Evolutionary conservation across 2,888 invertebrate species (phyloP), one percentile per base, ranked within the genome.

Genomic region (Sthenelais limicola): DNA sequence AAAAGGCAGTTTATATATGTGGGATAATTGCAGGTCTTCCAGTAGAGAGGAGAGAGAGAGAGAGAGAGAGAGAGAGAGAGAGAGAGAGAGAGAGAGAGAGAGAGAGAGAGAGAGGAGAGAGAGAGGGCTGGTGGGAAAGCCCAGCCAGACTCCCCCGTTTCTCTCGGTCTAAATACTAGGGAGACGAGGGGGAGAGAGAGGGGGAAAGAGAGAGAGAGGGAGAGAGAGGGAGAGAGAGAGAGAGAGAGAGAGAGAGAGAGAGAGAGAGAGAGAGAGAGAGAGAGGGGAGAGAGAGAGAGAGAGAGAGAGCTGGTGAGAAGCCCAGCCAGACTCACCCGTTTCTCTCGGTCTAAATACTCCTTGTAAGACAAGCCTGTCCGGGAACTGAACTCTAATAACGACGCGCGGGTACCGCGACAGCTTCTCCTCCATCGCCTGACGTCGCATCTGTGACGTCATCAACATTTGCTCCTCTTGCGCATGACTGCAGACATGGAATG

Each of bases 321-420:
- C 12, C 12, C n/a, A 24, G 12, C 9, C 12, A 32, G 4, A 66
- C 78, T 28, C 52, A 87, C 86, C 85, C 3, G 91, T 92, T 85
- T 96, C 94, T 15, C 90, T 89, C 0, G 96, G 94, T 77, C 90
- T 90, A 84, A 97, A 97, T 49, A 93, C 90, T 15, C 93, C 96
- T 88, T 97, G 97, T 30, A 97, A 89, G 49, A 96, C 93, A 54
- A 93, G 90, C 69, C 92, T 91, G 88, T 96, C 93, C 1, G 96
- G 95, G 87, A 97, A 97, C 84, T 94, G 93, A 76, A 97, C 89
- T 71, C 97, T 90, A 56, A 97, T 92, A 12, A 96, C 92, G 62
- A 92, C 92, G 83, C 92, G 91, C 81, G 92, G 92, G 88, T 95
- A 95, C 78, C 90, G 90, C 70, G 91, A 90, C 47, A 75, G 32